Conservation (phyloP, 2,888 invertebrate genomes). For the Tinea pellionella region DNA sequence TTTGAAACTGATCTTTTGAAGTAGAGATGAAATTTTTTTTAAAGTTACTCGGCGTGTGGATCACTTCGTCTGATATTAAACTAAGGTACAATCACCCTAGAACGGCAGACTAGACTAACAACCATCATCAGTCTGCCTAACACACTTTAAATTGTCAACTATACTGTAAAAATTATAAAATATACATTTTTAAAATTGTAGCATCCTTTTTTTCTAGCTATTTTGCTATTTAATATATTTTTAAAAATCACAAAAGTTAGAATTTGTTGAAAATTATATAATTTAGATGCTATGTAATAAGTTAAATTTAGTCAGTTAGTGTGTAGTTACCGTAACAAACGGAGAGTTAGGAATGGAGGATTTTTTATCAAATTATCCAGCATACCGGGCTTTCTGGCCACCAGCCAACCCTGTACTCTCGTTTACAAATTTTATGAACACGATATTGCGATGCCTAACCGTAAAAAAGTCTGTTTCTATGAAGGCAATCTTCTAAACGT, state of each 20-base stretch:
- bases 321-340: neutral
- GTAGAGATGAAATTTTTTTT: too few species aligned
- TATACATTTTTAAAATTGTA: too few species aligned
- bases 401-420: slow-evolving; percentile 30
- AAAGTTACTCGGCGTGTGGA: neutral
- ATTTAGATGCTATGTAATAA: slow-evolving; percentile 15
- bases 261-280: too few species aligned
- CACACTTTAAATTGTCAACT: too few species aligned
- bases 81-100: too few species aligned
- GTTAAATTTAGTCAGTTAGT: slow-evolving; percentile 19
- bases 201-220: too few species aligned
- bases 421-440: slow-evolving; percentile 17
- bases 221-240: too few species aligned
- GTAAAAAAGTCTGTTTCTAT: neutral
- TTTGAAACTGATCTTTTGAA: slow-evolving; percentile 11
- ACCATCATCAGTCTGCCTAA: too few species aligned
- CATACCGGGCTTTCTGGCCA: slow-evolving; percentile 27
- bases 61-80: too few species aligned
- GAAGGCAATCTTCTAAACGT: slow-evolving; percentile 6
- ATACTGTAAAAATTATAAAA: too few species aligned
- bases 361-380: slow-evolving; percentile 59
- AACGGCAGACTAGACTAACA: too few species aligned
- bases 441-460: slow-evolving; percentile 7
- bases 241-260: too few species aligned
- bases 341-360: slow-evolving; percentile 22